Base-by-base conservation (phyloP, 2,888 invertebrate genomes). In the Acanthosoma haemorrhoidale region DNA sequence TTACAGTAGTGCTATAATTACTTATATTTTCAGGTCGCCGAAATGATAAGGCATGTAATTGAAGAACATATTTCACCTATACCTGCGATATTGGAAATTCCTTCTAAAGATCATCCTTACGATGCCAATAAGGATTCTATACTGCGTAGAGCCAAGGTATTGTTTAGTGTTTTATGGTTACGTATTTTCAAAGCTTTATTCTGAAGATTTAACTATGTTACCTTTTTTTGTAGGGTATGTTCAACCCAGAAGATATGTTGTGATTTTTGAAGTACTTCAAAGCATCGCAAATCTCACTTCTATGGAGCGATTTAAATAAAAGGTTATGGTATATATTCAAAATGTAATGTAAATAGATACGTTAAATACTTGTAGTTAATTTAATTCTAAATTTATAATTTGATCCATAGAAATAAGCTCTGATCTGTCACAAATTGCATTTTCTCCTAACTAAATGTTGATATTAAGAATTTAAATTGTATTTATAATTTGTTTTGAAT, bases 91-190 rank as follows among this genome's bases (percentile, higher is more conserved):
- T 85, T 99, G 73, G 99, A 99, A 84, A 99, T 99, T 77, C 99
- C 99, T 16, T 97, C 97, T 41, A 99, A 99, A 81, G 93, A 94
- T 79, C 84, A 84, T 74, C 99, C 99, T 0, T 99, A 99, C 80
- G 99, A 99, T 80, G 94, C 99, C 61, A 90, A 90, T 79, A 99
- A 99, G 83, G 99, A 98, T 82, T 97, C 96, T 0, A 96, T 98
- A 77, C 83, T 98, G 74, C 87, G 96, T 81, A 87, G 97, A 78
- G 97, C 97, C 73, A 94, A 88, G 87, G 95, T 94, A 83, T n/a
- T n/a, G n/a, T n/a, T n/a, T n/a, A n/a, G n/a, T n/a, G 38, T 64
- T 29, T 64, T 6, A 69, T 16, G 21, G 9, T 31, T 38, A 15
- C 11, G 1, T 16, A 21, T 3, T 41, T 64, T 31, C 5, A 32